These are phyloP conservation scores for Eudasyphora cyanicolor DNA, from an alignment of 2,888 invertebrate genomes.

Conservation along the genomic window DNA sequence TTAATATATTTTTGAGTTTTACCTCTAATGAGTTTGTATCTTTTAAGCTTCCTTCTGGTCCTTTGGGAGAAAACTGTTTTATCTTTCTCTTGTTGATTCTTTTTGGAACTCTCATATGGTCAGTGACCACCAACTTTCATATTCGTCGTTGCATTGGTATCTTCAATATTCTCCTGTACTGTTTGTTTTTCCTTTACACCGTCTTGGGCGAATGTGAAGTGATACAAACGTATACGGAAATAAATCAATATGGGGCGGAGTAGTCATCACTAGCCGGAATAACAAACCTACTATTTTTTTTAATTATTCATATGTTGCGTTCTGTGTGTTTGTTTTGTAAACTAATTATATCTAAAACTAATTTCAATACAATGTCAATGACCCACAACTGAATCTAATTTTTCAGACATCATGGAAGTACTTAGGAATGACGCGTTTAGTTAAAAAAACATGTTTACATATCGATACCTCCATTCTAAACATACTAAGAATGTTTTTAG, in stretches of 20 bases:
- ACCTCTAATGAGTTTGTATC: not conserved
- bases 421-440: no score
- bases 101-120: slow-evolving; percentile 63
- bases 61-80: slow-evolving; percentile 70
- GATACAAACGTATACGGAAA: slow-evolving; percentile 64
- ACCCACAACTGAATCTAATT: no score
- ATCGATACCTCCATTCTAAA: no score
- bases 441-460: no score
- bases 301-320: not conserved
- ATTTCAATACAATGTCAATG: not conserved
- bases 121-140: slow-evolving; percentile 69
- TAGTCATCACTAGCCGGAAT: slow-evolving; percentile 2
- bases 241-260: slow-evolving; percentile 38
- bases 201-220: slow-evolving; percentile 64
- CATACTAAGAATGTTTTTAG: no score
- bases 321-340: not conserved
- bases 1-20: not conserved
- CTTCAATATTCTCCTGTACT: slow-evolving; percentile 60
- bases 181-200: slow-evolving; percentile 60
- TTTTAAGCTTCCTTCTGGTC: slow-evolving; percentile 65
- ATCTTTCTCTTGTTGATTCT: slow-evolving; percentile 69
- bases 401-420: no score
- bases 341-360: not conserved
- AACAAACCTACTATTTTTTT: not conserved
- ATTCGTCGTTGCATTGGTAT: slow-evolving; percentile 65